Conservation (phyloP, 2,888 invertebrate species). For the Lapara coniferarum region DNA sequence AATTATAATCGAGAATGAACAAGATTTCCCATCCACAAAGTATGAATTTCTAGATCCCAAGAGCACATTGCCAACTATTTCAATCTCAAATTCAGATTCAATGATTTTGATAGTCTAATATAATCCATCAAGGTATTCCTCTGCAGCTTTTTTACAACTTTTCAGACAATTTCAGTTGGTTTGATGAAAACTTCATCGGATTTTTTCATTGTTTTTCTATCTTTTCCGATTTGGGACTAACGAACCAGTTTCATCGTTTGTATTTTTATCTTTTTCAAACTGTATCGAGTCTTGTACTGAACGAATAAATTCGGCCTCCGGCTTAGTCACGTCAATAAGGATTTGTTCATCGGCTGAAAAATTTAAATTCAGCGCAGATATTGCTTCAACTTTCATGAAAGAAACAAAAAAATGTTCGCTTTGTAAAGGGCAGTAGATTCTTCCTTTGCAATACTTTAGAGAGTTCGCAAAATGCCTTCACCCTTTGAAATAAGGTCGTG, state of each 20-base stretch:
- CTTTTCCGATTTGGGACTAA: conserved; percentile 20
- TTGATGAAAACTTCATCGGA: conserved; percentile 3
- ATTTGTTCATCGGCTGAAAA: conserved; percentile 60
- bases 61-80: too few relatives aligned
- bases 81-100: too few relatives aligned
- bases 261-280: conserved; percentile 15
- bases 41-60: too few relatives aligned
- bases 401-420: conserved; percentile 42
- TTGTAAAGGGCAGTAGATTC: conserved; percentile 39
- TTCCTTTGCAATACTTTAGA: conserved; percentile 30
- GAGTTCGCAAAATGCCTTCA: conserved; percentile 41
- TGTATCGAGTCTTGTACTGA: conserved; percentile 34
- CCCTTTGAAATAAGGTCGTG: conserved; percentile 36
- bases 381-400: conserved; percentile 41
- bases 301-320: conserved; percentile 26
- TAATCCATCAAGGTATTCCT: not conserved
- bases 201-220: not conserved
- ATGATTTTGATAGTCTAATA: too few relatives aligned
- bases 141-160: not conserved
- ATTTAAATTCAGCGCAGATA: conserved; percentile 55
- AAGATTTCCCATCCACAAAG: too few relatives aligned
- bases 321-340: conserved; percentile 55
- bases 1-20: too few relatives aligned
- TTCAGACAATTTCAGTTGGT: conserved; percentile 11
- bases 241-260: conserved; percentile 17